phyloP scores from a whole-genome alignment of 2,797 vertebrate genomes.

The Mareca strepera region DNA sequence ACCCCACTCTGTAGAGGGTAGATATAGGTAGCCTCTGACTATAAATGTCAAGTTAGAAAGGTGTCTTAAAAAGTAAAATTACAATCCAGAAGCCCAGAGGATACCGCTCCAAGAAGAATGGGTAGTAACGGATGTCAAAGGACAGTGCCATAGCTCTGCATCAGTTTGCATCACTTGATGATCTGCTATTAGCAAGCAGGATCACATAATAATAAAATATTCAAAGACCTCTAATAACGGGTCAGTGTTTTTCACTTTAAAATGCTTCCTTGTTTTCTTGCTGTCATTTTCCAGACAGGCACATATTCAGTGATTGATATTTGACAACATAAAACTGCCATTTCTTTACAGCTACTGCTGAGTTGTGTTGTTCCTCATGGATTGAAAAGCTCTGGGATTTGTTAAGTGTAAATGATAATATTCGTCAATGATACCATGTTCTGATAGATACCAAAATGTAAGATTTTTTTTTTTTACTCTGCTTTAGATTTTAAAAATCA shows the following conservation, averaged over 20 bases:
- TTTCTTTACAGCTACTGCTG: background rate
- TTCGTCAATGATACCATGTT: background rate
- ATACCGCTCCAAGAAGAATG: background rate
- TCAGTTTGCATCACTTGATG: background rate
- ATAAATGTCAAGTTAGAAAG: background rate
- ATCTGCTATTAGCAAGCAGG: background rate
- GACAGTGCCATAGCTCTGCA: background rate
- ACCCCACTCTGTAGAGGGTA: background rate
- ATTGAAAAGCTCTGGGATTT: background rate
- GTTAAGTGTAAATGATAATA: background rate
- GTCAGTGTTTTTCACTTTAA: background rate
- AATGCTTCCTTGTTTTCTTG: background rate
- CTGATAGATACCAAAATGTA: background rate
- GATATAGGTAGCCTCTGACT: background rate
- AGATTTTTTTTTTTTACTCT: slow-evolving; percentile 20
- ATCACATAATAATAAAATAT: background rate
- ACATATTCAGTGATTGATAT: background rate
- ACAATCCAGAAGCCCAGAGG: background rate
- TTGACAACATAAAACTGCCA: background rate
- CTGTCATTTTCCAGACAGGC: background rate
- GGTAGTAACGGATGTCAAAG: background rate
- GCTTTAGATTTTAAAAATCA: background rate
- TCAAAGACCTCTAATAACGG: background rate
- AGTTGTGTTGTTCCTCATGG: background rate
- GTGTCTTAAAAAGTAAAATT: background rate